Conservation (phyloP, 2,797 vertebrate genomes). For the Meda fulgida region DNA sequence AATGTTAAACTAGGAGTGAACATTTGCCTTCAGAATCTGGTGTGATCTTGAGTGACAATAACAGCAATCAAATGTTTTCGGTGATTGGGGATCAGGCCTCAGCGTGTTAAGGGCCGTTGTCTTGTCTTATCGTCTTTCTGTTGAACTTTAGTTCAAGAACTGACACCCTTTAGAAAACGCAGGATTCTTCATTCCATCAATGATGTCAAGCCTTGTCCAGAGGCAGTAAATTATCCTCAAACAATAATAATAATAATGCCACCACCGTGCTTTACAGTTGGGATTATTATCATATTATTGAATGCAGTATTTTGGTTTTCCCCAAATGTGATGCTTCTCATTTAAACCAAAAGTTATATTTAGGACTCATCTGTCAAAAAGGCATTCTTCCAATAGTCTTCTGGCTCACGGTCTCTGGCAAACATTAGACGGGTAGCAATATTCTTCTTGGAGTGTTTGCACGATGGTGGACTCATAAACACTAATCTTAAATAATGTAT, state of each 20-base stretch:
- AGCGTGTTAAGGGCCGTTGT: background rate
- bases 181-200: background rate
- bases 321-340: constrained; percentile 2
- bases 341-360: background rate
- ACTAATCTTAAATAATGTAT: constrained; percentile 8
- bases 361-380: background rate
- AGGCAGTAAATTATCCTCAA: background rate
- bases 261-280: background rate
- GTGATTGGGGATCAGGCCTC: background rate
- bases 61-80: background rate
- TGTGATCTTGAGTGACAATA: background rate
- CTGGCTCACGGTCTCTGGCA: background rate
- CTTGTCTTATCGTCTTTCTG: background rate
- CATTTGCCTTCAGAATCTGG: background rate
- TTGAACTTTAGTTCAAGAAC: background rate
- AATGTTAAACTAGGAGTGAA: background rate
- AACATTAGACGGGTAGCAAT: background rate
- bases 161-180: background rate
- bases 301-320: constrained; percentile 2
- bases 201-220: background rate
- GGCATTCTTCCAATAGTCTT: constrained; percentile 9
- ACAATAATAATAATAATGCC: background rate
- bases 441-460: constrained; percentile 6
- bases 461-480: background rate
- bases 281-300: background rate